phyloP scores from a whole-genome alignment of 1,140 invertebrate species.

The Tribolium madens region DNA sequence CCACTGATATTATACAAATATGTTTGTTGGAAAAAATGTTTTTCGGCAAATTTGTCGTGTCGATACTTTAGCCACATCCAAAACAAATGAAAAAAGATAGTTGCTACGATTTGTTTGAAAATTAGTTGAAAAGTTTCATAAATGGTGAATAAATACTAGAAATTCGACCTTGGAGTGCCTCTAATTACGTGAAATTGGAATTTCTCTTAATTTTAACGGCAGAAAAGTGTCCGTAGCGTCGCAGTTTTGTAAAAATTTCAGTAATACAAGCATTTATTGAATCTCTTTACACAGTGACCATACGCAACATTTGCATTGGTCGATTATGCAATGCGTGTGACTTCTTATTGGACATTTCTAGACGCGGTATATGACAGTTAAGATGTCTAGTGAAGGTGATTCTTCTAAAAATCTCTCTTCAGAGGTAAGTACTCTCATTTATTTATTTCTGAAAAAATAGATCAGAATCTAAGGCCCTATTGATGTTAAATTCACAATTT shows the following conservation, averaged over 20 bases:
- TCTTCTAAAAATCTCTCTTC: conserved; percentile 61
- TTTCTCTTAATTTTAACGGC: not conserved
- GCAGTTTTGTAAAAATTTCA: conserved; percentile 19
- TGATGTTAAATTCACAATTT: conserved; percentile 23
- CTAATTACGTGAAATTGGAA: not conserved
- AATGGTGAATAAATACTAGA: not conserved
- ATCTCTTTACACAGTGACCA: not conserved
- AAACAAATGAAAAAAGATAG: not conserved
- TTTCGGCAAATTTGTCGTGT: too few relatives aligned
- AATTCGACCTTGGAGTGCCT: not conserved
- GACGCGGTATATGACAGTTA: conserved; percentile 62
- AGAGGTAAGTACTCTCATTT: conserved; percentile 57
- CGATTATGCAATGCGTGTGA: conserved; percentile 45
- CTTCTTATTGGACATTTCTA: conserved; percentile 60
- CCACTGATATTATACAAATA: too few relatives aligned
- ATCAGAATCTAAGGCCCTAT: not conserved
- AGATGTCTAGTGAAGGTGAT: conserved; percentile 64
- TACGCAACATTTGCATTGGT: not conserved
- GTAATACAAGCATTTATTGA: conserved; percentile 8
- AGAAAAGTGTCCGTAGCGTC: not conserved
- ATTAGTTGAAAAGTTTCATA: not conserved
- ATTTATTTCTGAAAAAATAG: conserved; percentile 11
- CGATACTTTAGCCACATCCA: not conserved
- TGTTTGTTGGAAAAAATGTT: too few relatives aligned
- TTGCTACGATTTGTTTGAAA: conserved; percentile 10